Evolutionary conservation across 1,140 invertebrate species (phyloP).

Genomic region (Calliphora vicina): DNA sequence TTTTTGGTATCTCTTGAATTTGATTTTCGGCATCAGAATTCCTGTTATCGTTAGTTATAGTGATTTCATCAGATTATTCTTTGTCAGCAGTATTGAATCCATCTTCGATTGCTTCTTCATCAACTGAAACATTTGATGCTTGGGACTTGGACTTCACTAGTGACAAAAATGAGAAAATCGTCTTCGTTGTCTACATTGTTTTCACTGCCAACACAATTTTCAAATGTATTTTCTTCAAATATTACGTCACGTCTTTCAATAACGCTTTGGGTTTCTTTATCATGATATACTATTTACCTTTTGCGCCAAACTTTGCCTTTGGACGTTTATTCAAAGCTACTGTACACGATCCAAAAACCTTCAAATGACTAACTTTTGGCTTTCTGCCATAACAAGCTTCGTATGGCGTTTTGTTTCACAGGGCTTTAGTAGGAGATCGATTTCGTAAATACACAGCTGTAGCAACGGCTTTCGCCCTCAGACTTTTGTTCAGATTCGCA

Average conservation of each 20-base stretch:
- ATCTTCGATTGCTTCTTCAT: neutral
- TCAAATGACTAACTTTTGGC: slow-evolving; percentile 17
- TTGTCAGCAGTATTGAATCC: too few relatives aligned
- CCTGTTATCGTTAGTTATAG: neutral
- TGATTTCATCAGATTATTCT: too few relatives aligned
- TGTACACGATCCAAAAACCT: too few relatives aligned
- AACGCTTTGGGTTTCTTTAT: neutral
- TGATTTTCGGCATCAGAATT: neutral
- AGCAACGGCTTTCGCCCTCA: neutral
- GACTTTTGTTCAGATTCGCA: neutral
- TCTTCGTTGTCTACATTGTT: neutral
- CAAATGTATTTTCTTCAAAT: neutral
- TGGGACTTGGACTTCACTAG: too few relatives aligned
- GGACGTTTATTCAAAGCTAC: too few relatives aligned
- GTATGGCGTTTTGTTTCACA: slow-evolving; percentile 48
- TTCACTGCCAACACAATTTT: neutral
- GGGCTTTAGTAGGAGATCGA: slow-evolving; percentile 44
- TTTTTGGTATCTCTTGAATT: neutral
- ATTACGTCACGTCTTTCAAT: slow-evolving; percentile 34
- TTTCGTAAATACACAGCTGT: slow-evolving; percentile 57
- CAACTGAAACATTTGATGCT: neutral
- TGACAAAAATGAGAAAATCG: too few relatives aligned
- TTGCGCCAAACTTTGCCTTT: too few relatives aligned
- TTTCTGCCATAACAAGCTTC: slow-evolving; percentile 48
- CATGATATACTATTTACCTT: too few relatives aligned